phyloP scores from a whole-genome alignment of 2,888 invertebrate genomes.

The Aelia acuminata region DNA sequence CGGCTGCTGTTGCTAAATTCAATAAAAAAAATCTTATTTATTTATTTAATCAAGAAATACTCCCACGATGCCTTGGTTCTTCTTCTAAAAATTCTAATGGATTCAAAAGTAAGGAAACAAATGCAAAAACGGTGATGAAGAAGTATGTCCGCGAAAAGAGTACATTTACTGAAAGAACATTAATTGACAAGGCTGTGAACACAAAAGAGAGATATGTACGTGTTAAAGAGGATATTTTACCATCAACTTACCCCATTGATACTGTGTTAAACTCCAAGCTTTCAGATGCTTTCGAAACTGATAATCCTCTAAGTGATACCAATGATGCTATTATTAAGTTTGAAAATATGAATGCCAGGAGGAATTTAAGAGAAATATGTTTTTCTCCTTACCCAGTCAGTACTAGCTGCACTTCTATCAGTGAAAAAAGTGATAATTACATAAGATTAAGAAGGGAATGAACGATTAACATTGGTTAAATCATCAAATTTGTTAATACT shows the following conservation, averaged over 20 bases:
- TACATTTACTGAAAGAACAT: not conserved
- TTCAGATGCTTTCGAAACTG: not conserved
- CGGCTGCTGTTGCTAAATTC: not conserved
- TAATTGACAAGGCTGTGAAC: not conserved
- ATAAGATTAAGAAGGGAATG: not conserved
- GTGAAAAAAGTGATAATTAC: not conserved
- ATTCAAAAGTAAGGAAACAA: not conserved
- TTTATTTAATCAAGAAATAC: constrained; percentile 8
- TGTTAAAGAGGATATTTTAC: not conserved
- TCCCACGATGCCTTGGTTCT: not conserved
- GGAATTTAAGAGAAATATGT: not conserved
- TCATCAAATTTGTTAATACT: not conserved
- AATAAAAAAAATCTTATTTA: not conserved
- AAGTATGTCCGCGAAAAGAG: not conserved
- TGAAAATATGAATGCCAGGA: not conserved
- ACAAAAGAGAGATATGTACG: not conserved
- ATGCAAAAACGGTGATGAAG: not conserved
- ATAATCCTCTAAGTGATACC: not conserved
- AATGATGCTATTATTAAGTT: not conserved
- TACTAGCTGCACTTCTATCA: not conserved
- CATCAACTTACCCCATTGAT: not conserved
- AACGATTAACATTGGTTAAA: not conserved
- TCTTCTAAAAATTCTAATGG: not conserved
- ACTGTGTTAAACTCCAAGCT: not conserved
- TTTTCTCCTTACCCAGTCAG: not conserved